Evolutionary conservation across 2,888 invertebrate genomes (phyloP), one percentile per base, ranked within the genome.

Genomic region (Cordilura impudica): DNA sequence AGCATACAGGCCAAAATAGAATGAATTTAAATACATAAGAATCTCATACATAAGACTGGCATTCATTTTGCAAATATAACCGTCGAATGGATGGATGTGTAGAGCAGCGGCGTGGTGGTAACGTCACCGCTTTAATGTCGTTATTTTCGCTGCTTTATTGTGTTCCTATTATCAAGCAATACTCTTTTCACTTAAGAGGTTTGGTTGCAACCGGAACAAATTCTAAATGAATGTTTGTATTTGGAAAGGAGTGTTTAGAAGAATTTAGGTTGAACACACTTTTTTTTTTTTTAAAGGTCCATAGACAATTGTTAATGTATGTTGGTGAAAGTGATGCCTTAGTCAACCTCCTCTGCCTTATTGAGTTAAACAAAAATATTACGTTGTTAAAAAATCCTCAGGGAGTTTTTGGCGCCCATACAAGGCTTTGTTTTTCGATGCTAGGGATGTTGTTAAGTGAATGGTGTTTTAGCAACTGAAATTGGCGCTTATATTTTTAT

Each of bases 1-100:
- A 56, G 95, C 94, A 90, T 96, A 96, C 93, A 96, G 93, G 82
- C 95, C 95, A 87, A 96, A 94, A 91, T 96, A 96, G 91, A 95
- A 95, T 60, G 95, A 95, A 90, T 96, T 96, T 81, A 96, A 90
- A 90, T 96, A 96, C 86, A 96, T 92, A 23, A 96, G 91, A 89
- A 96, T 95, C 91, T 96, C 96, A 86, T 95, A 96, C 14, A 94
- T 94, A 87, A 96, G 91, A 85, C 95, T 95, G 31, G 95, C 94
- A 88, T 95, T 95, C 92, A 93, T 93, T 54, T 84, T 87, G 81
- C 35, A 39, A 39, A 8, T 39, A n/a, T n/a, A n/a, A n/a, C n/a
- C n/a, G 35, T n/a, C 12, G 35, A 2, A 39, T 39, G 35, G n/a
- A 39, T 31, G n/a, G n/a, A 39, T n/a, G 35, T 39, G n/a, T n/a